phyloP scores from a whole-genome alignment of 2,113 vertebrate species.

The Baryphthengus martii region DNA sequence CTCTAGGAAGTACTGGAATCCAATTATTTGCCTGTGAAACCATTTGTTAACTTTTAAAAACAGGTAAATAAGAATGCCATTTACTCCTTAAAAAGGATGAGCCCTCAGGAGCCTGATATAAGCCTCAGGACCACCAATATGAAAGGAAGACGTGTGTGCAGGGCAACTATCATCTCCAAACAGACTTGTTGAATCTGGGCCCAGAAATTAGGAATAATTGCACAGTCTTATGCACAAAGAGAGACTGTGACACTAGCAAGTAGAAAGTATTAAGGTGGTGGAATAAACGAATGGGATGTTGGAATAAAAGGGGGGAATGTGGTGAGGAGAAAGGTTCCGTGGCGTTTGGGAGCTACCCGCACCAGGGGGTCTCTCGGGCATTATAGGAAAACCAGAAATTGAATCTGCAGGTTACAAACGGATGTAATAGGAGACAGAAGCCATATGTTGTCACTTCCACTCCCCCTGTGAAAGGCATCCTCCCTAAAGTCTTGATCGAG shows the following conservation, averaged over 20 bases:
- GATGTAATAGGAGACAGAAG: not conserved
- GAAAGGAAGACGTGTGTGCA: not conserved
- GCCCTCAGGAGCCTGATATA: not conserved
- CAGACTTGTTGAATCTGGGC: not conserved
- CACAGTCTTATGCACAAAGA: not conserved
- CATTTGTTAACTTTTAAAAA: not conserved
- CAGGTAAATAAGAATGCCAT: not conserved
- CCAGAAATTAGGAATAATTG: constrained; percentile 4
- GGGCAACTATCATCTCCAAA: not conserved
- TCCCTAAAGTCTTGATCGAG: not conserved
- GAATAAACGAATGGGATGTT: not conserved
- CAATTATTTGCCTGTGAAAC: not conserved
- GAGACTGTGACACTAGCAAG: not conserved
- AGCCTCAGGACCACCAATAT: not conserved
- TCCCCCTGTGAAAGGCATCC: not conserved
- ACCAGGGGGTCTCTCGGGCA: fast-evolving
- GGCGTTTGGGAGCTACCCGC: not conserved
- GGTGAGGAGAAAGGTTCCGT: not conserved
- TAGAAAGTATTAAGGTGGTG: not conserved
- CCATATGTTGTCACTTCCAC: not conserved
- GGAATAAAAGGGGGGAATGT: not conserved
- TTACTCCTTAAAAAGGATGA: not conserved
- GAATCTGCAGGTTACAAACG: not conserved
- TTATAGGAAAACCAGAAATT: not conserved
- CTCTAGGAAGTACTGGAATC: not conserved